Evolutionary conservation across 1,140 invertebrate species (phyloP), one percentile per base, ranked within the genome.

Genomic region (Megalonaias nervosa): DNA sequence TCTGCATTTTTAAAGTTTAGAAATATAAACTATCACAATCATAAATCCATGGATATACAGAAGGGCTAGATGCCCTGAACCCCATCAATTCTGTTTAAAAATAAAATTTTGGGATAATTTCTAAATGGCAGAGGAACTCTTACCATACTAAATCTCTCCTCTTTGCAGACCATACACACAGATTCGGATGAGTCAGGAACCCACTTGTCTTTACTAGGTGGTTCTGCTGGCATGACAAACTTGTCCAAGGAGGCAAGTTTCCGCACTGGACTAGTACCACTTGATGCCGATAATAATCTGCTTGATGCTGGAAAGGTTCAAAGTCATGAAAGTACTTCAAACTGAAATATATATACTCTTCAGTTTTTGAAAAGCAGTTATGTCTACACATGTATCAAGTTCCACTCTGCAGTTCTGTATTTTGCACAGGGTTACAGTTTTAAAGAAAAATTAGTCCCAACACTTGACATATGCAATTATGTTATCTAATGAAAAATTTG

Each of bases 61-160:
- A 38, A 38, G 5, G 38, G 38, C 9, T 38, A 38, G 38, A 38
- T 38, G 38, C 38, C 38, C 9, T 6, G 38, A 38, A 38, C 38
- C 38, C 38, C 9, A 38, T 38, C 0, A 38, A 38, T 38, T 38
- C 38, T 48, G 9, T 48, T 6, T 11, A 48, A 48, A 48, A 48
- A 11, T 48, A 48, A 48, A 48, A 48, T 6, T 48, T 48, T 48
- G 6, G 38, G 38, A 6, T 48, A 48, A 48, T 48, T 48, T 9
- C 38, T 48, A 48, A 48, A 48, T 9, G 38, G 38, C 9, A 48
- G 6, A 9, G 38, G 38, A 48, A 19, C 64, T 55, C 86, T 81
- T 81, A 92, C 91, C 90, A 92, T 92, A 74, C 89, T 91, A 81
- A 92, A 92, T 70, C 83, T 87, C 80, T 91, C 91, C 61, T 88